These are phyloP conservation scores for Potamarius usumacintae DNA, from an alignment of 2,113 vertebrate genomes.

Conservation along the genomic window DNA sequence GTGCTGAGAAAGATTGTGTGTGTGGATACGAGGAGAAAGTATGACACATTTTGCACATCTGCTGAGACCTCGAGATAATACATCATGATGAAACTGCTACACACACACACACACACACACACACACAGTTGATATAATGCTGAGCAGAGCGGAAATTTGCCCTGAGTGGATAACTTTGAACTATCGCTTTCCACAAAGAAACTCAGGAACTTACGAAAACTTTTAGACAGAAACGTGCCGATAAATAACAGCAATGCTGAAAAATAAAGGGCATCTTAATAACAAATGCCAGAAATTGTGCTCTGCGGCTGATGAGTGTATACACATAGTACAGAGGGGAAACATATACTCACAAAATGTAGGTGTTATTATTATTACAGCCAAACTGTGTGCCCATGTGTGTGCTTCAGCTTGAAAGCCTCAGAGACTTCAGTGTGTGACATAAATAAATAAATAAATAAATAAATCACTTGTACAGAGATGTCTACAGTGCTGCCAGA, in stretches of 20 bases:
- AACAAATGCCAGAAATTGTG: not conserved
- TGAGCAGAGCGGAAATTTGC: conserved; percentile 21
- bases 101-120: conserved; percentile 23
- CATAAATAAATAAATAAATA: too few species aligned
- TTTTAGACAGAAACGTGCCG: not conserved
- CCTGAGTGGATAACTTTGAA: conserved; percentile 18
- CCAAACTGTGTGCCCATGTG: not conserved
- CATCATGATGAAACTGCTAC: conserved; percentile 36
- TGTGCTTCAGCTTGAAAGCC: not conserved
- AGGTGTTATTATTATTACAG: not conserved
- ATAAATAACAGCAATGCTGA: not conserved
- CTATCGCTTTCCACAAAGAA: not conserved
- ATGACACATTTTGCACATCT: conserved; percentile 22
- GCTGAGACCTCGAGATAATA: conserved; percentile 19
- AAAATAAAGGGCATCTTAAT: not conserved
- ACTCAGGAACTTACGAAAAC: not conserved
- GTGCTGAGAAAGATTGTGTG: conserved; percentile 29
- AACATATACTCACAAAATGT: not conserved
- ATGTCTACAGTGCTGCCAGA: not conserved
- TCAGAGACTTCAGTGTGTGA: not conserved
- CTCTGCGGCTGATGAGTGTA: not conserved
- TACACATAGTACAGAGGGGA: not conserved
- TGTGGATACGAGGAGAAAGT: not conserved
- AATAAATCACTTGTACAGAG: not conserved
- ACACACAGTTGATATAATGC: not conserved